A percentile compares a stretch with the other conserved stretches of the same genome.
Evolutionary conservation across 2,797 vertebrate species (phyloP).

Genomic region (Gymnopithys bicolor): DNA sequence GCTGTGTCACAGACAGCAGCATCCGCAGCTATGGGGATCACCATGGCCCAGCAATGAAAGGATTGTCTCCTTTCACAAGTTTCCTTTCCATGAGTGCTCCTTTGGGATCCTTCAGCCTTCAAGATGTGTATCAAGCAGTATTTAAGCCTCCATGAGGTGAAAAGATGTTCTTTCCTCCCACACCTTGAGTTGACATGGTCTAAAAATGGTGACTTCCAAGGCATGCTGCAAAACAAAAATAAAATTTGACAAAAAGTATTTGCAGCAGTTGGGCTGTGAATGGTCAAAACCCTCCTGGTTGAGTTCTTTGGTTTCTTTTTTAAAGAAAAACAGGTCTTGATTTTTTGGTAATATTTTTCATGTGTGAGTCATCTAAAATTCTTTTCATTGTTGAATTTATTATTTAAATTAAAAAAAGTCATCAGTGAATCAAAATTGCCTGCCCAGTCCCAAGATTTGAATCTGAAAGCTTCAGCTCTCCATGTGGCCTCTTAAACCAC

Average conservation of each 20-base stretch:
- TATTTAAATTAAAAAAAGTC: neutral
- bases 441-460: neutral
- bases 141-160: neutral
- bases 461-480: neutral
- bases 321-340: neutral
- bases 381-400: neutral
- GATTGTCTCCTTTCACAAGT: neutral
- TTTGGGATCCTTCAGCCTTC: neutral
- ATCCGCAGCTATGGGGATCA: neutral
- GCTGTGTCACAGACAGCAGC: neutral
- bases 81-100: neutral
- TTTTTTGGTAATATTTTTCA: neutral
- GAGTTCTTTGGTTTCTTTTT: neutral
- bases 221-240: neutral
- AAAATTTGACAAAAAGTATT: neutral
- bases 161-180: neutral
- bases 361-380: neutral
- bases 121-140: neutral
- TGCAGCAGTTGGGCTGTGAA: neutral
- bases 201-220: neutral
- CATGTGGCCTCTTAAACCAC: constrained; percentile 15
- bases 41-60: neutral
- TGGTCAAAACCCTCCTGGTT: neutral
- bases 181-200: neutral
- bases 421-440: neutral